phyloP scores from a whole-genome alignment of 2,113 vertebrate species.

The Glaucomys volans region DNA sequence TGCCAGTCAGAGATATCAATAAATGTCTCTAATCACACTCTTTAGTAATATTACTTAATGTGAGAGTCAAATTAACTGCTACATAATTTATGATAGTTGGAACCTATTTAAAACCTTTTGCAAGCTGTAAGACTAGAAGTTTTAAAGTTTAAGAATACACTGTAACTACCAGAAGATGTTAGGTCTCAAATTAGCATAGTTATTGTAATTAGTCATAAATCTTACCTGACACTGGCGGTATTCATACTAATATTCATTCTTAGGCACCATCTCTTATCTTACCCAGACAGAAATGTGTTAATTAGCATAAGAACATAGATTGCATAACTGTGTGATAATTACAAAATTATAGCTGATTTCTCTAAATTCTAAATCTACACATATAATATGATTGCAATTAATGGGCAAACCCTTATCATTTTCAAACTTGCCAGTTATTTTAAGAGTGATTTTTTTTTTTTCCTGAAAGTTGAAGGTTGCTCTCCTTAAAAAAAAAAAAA shows the following conservation, averaged over 20 bases:
- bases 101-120: conserved; percentile 58
- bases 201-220: conserved; percentile 66
- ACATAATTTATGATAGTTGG: conserved; percentile 40
- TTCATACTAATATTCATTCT: conserved; percentile 55
- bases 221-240: conserved; percentile 42
- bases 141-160: conserved; percentile 65
- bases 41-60: conserved; percentile 43
- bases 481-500: neutral
- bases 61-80: conserved; percentile 61
- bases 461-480: neutral
- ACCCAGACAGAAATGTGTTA: conserved; percentile 72
- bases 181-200: conserved; percentile 30
- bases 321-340: conserved; percentile 59
- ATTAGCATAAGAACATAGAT: conserved; percentile 78
- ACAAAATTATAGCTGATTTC: conserved; percentile 67
- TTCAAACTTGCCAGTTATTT: conserved; percentile 24
- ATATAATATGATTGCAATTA: conserved; percentile 34
- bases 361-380: conserved; percentile 61
- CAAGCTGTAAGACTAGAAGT: conserved; percentile 34
- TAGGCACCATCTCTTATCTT: conserved; percentile 63
- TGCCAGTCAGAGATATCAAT: neutral
- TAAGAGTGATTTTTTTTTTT: conserved; percentile 36
- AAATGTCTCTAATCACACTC: neutral
- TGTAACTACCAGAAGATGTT: neutral
- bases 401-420: conserved; percentile 32